phyloP scores from a whole-genome alignment of 35 echinoderm and acorn worm genomes.

The Eucidaris tribuloides region DNA sequence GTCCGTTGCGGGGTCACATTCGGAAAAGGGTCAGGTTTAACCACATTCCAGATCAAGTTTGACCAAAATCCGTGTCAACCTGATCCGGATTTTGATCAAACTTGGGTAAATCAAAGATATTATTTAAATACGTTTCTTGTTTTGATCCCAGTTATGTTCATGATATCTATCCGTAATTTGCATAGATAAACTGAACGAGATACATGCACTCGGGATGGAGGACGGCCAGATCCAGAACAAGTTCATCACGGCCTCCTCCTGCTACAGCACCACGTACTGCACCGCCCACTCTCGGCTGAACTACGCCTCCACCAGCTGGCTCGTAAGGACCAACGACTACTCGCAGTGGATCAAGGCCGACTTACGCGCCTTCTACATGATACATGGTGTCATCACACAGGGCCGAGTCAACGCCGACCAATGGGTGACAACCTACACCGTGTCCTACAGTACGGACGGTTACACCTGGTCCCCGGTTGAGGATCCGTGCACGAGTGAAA shows the following conservation, averaged over 20 bases:
- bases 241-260: neutral
- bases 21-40: too few relatives aligned
- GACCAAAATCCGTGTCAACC: too few relatives aligned
- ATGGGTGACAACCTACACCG: constrained; percentile 5
- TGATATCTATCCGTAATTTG: too few relatives aligned
- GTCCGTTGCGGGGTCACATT: too few relatives aligned
- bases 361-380: neutral
- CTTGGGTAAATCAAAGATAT: too few relatives aligned
- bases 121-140: too few relatives aligned
- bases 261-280: neutral
- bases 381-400: constrained; percentile 9
- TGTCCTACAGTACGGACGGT: neutral
- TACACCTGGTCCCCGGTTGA: neutral
- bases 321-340: neutral
- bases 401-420: constrained; percentile 2
- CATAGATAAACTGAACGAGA: too few relatives aligned
- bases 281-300: neutral
- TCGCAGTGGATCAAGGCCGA: constrained; percentile 13
- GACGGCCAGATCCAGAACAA: constrained; percentile 7
- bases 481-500: constrained; percentile 1
- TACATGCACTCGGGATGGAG: neutral
- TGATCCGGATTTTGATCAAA: too few relatives aligned
- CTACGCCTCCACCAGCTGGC: neutral
- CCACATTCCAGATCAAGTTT: too few relatives aligned
- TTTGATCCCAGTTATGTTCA: too few relatives aligned